Evolutionary conservation across 2,797 vertebrate genomes (phyloP).

Genomic region (Mormyrus proboscirostris): DNA sequence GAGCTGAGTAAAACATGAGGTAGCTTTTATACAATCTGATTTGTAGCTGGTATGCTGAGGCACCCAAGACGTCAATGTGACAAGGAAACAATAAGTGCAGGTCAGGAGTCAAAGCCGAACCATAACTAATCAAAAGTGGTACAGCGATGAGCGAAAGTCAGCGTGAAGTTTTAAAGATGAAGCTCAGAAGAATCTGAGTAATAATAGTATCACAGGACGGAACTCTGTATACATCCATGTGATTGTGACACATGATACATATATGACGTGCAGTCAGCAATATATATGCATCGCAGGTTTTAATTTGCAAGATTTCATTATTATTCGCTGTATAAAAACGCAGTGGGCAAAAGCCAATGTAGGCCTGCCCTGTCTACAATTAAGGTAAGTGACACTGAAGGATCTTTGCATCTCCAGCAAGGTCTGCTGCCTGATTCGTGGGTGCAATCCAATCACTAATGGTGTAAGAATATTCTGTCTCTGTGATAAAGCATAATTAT

Average conservation of each 20-base stretch:
- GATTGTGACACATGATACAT: neutral
- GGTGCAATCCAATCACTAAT: neutral
- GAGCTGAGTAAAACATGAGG: neutral
- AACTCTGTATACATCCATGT: neutral
- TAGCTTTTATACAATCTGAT: neutral
- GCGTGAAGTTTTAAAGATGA: neutral
- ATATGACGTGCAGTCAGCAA: neutral
- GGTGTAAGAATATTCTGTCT: neutral
- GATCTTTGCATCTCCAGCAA: neutral
- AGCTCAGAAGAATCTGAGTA: neutral
- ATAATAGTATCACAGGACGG: neutral
- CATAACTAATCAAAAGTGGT: neutral
- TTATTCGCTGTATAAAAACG: neutral
- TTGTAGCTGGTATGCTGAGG: neutral
- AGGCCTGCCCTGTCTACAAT: neutral
- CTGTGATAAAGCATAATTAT: neutral
- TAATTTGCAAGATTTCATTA: neutral
- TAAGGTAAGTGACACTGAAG: neutral
- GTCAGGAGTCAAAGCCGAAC: neutral
- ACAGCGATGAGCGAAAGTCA: neutral
- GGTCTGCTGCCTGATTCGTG: neutral
- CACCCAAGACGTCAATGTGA: neutral
- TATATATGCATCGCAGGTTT: neutral
- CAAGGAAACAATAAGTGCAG: neutral
- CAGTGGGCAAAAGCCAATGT: neutral